Conservation (phyloP, 2,888 invertebrate genomes). For the Dasypogon diadema region DNA sequence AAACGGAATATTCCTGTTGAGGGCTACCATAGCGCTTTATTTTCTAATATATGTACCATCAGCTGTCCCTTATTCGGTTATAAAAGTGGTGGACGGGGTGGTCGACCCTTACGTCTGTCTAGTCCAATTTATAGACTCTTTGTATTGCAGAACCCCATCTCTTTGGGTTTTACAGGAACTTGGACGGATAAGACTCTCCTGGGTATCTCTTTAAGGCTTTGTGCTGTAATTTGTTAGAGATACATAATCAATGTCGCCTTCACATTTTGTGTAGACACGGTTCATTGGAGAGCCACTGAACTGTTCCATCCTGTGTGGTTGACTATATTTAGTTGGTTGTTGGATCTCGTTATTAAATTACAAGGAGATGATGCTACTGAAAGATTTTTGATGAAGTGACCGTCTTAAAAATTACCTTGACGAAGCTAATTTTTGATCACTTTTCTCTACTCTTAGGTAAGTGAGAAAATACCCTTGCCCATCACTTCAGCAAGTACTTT, state of each 20-base stretch:
- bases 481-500: too few relatives aligned
- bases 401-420: too few relatives aligned
- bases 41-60: not conserved
- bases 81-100: not conserved
- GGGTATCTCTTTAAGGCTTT: not conserved
- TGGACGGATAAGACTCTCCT: not conserved
- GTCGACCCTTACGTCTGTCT: not conserved
- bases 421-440: too few relatives aligned
- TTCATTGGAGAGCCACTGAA: not conserved
- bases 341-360: too few relatives aligned
- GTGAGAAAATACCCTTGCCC: too few relatives aligned
- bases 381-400: too few relatives aligned
- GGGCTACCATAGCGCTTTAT: not conserved
- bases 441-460: too few relatives aligned
- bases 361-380: too few relatives aligned
- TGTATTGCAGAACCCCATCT: not conserved
- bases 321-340: too few relatives aligned
- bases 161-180: not conserved
- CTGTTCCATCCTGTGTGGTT: not conserved
- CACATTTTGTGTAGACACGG: not conserved
- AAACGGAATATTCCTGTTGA: not conserved
- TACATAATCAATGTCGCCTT: not conserved
- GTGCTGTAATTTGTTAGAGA: not conserved
- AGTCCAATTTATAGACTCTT: not conserved
- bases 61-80: not conserved